Evolutionary conservation across 2,797 vertebrate genomes (phyloP), one percentile per base, ranked within the genome.

Genomic region (Paguma larvata): DNA sequence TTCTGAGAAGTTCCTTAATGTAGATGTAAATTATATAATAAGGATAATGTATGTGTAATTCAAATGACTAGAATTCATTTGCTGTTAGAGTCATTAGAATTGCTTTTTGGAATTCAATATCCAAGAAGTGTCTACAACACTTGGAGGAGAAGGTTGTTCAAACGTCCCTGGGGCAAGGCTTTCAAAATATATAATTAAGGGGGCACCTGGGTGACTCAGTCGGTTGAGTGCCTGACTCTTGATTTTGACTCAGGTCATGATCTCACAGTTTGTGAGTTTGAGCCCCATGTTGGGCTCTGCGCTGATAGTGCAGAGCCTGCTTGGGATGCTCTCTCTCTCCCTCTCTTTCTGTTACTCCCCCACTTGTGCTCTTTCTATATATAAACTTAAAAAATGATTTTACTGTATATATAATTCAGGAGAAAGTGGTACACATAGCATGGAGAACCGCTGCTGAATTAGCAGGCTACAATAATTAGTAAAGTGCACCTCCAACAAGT

Each of bases 121-220:
- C 51, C 59, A 84, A 84, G 68, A 96, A 48, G 32, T 73, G 27
- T 67, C 78, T 84, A 53, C 1, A 85, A 79, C 77, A 62, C 44
- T 95, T 89, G 68, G 51, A 15, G 23, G 34, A 93, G 9, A 19
- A 82, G 80, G 18, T 73, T 80, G 6, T 67, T 96, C 59, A 63
- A 82, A 93, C 87, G 16, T 59, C 46, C 86, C 41, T 89, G 34
- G 46, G 23, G 88, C 23, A 30, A 95, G 30, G 19, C 23, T 93
- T 95, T 82, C 32, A 67, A 75, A 91, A 59, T 73, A 67, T n/a
- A 41, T 51, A 95, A 95, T 91, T 96, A 46, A 89, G 86, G 70
- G 56, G 19, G 19, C 21, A 23, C 56, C 56, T 59, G 56, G 6
- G 6, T 21, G 19, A 23, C 56, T 59, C 56, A 59, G 8, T 59